Evolutionary conservation across 2,888 invertebrate genomes (phyloP), one percentile per base, ranked within the genome.

Genomic region (Hemithea aestivaria): DNA sequence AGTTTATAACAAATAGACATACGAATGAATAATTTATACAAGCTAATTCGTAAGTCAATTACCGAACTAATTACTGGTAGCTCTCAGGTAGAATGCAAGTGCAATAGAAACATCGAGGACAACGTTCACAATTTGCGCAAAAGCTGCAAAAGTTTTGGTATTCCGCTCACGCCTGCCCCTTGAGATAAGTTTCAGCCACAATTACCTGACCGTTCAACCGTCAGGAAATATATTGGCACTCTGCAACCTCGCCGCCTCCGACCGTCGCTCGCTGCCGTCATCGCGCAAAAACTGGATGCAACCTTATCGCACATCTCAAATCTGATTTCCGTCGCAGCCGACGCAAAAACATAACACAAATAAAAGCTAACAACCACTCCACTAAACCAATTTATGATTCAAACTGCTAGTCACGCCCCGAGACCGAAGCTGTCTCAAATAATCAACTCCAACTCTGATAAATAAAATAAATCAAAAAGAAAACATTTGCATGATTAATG

Each of bases 161-260:
- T 82, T 82, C 82, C 48, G 66, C 67, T 76, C 82, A 83, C 82
- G 82, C 75, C 59, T 68, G 65, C 73, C 73, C 66, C 72, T 73
- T 70, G 73, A 83, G 83, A 83, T 83, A 84, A 83, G 81, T 82
- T 82, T 78, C 80, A 79, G 67, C 81, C 81, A 81, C 82, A 84
- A 84, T 81, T 81, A 84, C 82, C 81, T 77, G 82, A 77, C 79
- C 81, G 82, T 73, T 81, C 80, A 79, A 72, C 69, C 82, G 77
- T 75, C 79, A 81, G 82, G 71, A 82, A 81, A 84, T 82, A 83
- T 83, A 82, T 84, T 83, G 82, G 81, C 82, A 79, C 77, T 69
- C 73, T 77, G 76, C 73, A 73, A 73, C 64, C 68, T 61, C 57
- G 55, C 62, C 61, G 59, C 50, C 57, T 59, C 51, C 54, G 55